Conservation (phyloP, 2,797 vertebrate genomes). For the Poeciliopsis turneri region DNA sequence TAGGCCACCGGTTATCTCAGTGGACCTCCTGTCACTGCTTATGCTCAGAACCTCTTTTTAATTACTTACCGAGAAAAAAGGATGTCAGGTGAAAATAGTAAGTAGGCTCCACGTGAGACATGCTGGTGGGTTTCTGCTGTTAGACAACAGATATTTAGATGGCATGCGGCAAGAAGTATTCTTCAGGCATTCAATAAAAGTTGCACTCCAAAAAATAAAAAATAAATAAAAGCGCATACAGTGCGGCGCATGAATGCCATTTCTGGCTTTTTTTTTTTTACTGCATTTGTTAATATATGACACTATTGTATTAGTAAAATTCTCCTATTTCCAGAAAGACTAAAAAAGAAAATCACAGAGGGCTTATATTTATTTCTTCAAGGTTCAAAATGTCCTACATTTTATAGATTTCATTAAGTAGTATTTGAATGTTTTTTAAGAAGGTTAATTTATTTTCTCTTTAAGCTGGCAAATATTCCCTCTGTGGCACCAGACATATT, state of each 20-base stretch:
- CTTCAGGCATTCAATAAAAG: conserved; percentile 31
- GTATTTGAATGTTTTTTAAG: neutral
- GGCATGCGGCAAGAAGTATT: conserved; percentile 26
- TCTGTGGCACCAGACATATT: neutral
- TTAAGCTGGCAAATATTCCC: neutral
- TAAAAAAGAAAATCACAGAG: neutral
- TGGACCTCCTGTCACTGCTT: conserved; percentile 67
- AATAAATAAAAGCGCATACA: neutral
- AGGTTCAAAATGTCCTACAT: neutral
- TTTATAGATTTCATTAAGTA: neutral
- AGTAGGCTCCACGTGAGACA: conserved; percentile 53
- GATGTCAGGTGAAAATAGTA: conserved; percentile 71
- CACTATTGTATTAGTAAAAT: neutral
- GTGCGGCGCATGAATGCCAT: neutral
- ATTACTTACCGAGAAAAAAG: conserved; percentile 72
- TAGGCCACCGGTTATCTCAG: conserved; percentile 73
- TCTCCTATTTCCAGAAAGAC: neutral
- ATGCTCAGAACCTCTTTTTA: conserved; percentile 65
- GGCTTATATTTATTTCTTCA: neutral
- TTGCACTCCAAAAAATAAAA: neutral
- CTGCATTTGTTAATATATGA: neutral
- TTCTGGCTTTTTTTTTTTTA: neutral
- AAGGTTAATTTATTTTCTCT: neutral
- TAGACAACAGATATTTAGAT: conserved; percentile 38
- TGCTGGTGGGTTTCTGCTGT: conserved; percentile 55